These are phyloP conservation scores for Caenorhabditis uteleia DNA, from an alignment of 2,888 invertebrate genomes.

Conservation along the genomic window DNA sequence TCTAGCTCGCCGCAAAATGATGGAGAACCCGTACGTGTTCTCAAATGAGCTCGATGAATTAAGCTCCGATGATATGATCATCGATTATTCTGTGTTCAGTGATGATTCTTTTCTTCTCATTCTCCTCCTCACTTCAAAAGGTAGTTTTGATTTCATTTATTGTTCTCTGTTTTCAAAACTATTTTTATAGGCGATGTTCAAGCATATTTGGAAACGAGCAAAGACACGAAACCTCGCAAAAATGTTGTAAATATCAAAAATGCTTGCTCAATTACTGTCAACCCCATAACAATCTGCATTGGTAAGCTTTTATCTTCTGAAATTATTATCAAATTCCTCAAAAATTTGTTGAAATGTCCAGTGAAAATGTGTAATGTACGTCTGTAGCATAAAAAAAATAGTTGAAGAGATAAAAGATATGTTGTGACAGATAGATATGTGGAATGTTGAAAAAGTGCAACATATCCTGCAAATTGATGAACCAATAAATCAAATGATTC, in stretches of 20 bases:
- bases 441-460: conserved; percentile 41
- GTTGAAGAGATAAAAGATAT: no score
- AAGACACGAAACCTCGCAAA: conserved; percentile 37
- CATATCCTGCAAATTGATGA: conserved; percentile 33
- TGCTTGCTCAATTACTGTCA: conserved; percentile 8
- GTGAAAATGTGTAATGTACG: no score
- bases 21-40: conserved; percentile 46
- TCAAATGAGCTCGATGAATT: conserved; percentile 46
- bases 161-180: neutral
- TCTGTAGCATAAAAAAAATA: no score
- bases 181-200: conserved; percentile 40
- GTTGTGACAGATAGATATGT: no score
- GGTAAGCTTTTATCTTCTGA: conserved; percentile 8
- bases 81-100: conserved; percentile 47
- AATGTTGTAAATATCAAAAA: conserved; percentile 35
- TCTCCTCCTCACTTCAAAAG: conserved; percentile 57
- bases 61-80: conserved; percentile 47
- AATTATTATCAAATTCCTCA: no score
- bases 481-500: neutral
- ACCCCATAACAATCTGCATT: conserved; percentile 35
- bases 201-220: conserved; percentile 42
- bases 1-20: conserved; percentile 20
- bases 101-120: conserved; percentile 62
- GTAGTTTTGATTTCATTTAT: conserved; percentile 16
- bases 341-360: no score